phyloP scores from a whole-genome alignment of 1,140 invertebrate genomes.

The Drosophila burlai region DNA sequence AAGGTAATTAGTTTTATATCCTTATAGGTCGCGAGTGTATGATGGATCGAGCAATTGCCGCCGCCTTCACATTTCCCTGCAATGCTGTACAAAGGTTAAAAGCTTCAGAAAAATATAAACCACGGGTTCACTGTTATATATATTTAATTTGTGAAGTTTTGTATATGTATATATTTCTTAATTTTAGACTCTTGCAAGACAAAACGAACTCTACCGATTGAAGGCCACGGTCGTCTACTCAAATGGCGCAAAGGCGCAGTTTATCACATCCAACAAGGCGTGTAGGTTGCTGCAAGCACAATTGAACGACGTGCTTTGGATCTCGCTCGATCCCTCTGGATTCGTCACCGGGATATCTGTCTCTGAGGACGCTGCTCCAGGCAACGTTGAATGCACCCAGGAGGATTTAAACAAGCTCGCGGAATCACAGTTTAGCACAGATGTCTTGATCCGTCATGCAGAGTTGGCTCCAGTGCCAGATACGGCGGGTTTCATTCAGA shows the following conservation, averaged over 20 bases:
- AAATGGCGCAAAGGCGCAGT: constrained; percentile 89
- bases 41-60: too few relatives aligned
- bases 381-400: constrained; percentile 85
- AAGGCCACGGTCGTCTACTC: constrained; percentile 89
- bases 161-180: neutral
- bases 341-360: constrained; percentile 89
- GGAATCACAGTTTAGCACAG: constrained; percentile 89
- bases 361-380: constrained; percentile 86
- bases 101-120: neutral
- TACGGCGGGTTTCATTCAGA: constrained; percentile 96
- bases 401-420: constrained; percentile 81
- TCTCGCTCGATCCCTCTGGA: constrained; percentile 90
- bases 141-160: neutral
- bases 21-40: neutral
- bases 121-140: neutral
- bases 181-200: constrained; percentile 87
- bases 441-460: constrained; percentile 90
- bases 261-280: constrained; percentile 92
- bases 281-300: constrained; percentile 88
- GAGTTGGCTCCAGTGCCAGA: constrained; percentile 93
- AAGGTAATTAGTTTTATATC: constrained; percentile 75
- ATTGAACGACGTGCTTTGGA: constrained; percentile 90
- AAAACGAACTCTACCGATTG: constrained; percentile 92
- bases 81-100: constrained; percentile 1
- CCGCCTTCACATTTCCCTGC: neutral